Percentiles rank a stretch among this genome's conserved stretches.
Evolutionary conservation across 2,888 invertebrate species (phyloP).

Genomic region (Perizoma flavofasciatum): DNA sequence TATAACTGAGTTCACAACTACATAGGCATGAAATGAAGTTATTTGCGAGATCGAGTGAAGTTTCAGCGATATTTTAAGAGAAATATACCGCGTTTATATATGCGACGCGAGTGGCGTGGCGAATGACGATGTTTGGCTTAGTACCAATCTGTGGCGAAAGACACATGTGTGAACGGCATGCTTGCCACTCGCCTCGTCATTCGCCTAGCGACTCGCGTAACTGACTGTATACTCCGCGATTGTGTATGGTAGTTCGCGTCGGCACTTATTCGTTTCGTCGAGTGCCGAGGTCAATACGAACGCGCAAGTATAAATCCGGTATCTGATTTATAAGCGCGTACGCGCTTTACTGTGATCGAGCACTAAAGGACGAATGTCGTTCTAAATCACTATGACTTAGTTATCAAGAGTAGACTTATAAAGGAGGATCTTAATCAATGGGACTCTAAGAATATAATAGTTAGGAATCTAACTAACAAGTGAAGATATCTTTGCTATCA

Average conservation of each 20-base stretch:
- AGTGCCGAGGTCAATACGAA: too few relatives aligned
- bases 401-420: conserved; percentile 70
- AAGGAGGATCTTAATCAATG: conserved; percentile 61
- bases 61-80: conserved; percentile 62
- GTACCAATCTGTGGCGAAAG: too few relatives aligned
- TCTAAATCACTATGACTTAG: conserved; percentile 76
- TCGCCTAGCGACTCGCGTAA: too few relatives aligned
- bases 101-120: too few relatives aligned
- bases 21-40: conserved; percentile 62
- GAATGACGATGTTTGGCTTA: too few relatives aligned
- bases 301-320: too few relatives aligned
- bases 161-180: too few relatives aligned
- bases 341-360: conserved; percentile 2
- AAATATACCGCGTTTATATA: conserved; percentile 36
- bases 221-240: too few relatives aligned
- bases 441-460: conserved; percentile 51
- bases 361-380: conserved; percentile 52
- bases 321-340: too few relatives aligned
- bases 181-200: too few relatives aligned
- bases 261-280: too few relatives aligned
- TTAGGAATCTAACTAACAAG: conserved; percentile 52
- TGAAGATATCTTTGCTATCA: conserved; percentile 34
- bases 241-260: too few relatives aligned
- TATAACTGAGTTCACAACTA: conserved; percentile 59
- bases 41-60: conserved; percentile 74